Conservation (phyloP, 2,888 invertebrate genomes). For the Mimachlamys varia region DNA sequence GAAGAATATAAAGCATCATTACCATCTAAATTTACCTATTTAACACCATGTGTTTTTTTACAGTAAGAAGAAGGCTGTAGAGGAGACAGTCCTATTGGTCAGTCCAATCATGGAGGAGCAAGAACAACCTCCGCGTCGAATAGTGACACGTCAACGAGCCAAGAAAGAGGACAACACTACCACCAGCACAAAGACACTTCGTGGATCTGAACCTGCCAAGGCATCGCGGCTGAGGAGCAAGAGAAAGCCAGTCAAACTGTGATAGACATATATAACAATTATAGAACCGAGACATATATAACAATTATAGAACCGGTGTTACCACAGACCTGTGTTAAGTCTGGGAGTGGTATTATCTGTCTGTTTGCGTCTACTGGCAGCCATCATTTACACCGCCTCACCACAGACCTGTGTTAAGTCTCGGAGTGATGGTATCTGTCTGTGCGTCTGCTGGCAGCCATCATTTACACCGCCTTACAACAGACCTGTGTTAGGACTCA, state of each 20-base stretch:
- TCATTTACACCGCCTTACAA: too few relatives aligned
- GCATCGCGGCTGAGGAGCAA: background rate
- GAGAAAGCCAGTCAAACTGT: conserved; percentile 26
- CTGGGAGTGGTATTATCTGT: too few relatives aligned
- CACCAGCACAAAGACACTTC: background rate
- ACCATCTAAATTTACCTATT: too few relatives aligned
- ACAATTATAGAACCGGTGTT: background rate
- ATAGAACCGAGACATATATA: background rate
- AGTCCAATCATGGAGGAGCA: background rate
- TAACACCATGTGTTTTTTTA: background rate
- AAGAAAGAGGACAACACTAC: background rate
- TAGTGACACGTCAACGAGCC: background rate
- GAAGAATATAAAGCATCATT: too few relatives aligned
- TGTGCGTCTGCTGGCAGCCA: too few relatives aligned
- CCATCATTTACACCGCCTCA: background rate
- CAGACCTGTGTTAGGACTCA: too few relatives aligned
- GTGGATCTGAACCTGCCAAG: background rate
- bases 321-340: too few relatives aligned
- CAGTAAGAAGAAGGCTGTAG: background rate
- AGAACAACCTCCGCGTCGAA: background rate
- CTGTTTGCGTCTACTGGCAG: background rate
- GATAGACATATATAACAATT: background rate
- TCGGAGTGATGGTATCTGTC: too few relatives aligned
- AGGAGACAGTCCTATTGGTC: background rate
- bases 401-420: too few relatives aligned